Evolutionary conservation across 1,140 invertebrate genomes (phyloP), one percentile per base, ranked within the genome.

Genomic region (Manduca sexta): DNA sequence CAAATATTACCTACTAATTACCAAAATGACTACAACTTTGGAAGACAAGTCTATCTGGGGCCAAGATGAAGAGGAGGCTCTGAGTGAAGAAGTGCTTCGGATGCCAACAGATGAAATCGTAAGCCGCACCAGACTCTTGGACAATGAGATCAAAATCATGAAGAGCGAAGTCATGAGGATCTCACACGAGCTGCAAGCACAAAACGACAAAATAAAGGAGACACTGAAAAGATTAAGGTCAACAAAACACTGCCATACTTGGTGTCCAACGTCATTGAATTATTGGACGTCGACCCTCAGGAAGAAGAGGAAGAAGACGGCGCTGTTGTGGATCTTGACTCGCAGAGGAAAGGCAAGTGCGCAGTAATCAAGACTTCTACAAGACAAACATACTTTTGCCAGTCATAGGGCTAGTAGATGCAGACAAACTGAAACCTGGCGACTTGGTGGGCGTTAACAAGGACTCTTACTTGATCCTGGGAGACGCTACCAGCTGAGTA

Each of bases 131-230:
- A 90, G 98, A 62, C 88, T 99, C 1, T 88, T 99, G 60, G 98
- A 99, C 81, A 99, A 98, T 90, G 98, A 99, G 90, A 98, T 99
- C 39, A 95, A 96, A 89, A 99, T 99, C 48, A 99, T 99, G 98
- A 97, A 97, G 76, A 98, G 96, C 67, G 98, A 99, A 86, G 94
- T 99, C 1, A 97, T 98, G 92, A 90, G 98, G 53, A 98, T 99
- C 56, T 95, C 93, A 11, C 98, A 99, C 84, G 97, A 99, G 80
- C 87, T 99, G 8, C 96, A 98, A 77, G 93, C 96, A 1, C 97
- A 99, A 85, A 96, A 95, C 69, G 97, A 99, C 51, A 99, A 99
- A 82, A 99, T 99, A 35, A 98, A 98, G 84, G 97, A 99, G 77
- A 99, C 73, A 98, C 95, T 8, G 97, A 99, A 74, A 99, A 99